Percentiles rank a stretch among this genome's conserved stretches.
These are phyloP conservation scores for Scarus forsteni DNA, from an alignment of 2,797 vertebrate species.

Conservation along the genomic window DNA sequence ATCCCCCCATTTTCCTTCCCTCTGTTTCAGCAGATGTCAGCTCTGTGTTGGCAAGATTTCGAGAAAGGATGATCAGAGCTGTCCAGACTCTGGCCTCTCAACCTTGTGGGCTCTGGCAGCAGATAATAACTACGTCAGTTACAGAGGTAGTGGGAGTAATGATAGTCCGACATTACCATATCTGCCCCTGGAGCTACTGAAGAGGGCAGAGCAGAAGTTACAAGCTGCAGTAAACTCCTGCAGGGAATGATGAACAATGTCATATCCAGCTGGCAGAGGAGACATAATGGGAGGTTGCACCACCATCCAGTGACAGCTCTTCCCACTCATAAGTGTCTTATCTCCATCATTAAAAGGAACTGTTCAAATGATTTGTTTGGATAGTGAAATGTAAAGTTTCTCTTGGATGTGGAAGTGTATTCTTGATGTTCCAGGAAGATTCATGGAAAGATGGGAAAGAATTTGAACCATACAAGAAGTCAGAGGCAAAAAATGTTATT, in stretches of 20 bases:
- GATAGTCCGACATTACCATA: constrained; percentile 27
- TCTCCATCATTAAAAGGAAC: neutral
- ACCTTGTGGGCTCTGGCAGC: neutral
- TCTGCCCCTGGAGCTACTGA: constrained; percentile 35
- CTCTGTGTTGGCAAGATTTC: neutral
- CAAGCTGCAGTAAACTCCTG: constrained; percentile 34
- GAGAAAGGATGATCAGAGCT: neutral
- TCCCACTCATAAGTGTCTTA: constrained; percentile 30
- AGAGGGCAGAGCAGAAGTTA: constrained; percentile 18
- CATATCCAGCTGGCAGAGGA: constrained; percentile 33
- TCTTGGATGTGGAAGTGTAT: neutral
- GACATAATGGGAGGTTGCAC: constrained; percentile 22
- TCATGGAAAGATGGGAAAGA: too few relatives aligned
- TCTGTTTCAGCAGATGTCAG: constrained; percentile 27
- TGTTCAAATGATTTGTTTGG: neutral
- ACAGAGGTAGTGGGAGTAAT: constrained; percentile 24
- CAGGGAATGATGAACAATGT: constrained; percentile 42
- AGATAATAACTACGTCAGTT: constrained; percentile 24
- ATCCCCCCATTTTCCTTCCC: neutral
- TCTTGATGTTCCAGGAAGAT: too few relatives aligned
- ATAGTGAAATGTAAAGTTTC: neutral
- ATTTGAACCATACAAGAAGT: too few relatives aligned
- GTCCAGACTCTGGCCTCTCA: constrained; percentile 18
- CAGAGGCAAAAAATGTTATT: too few relatives aligned
- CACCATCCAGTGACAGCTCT: constrained; percentile 23